Evolutionary conservation across 2,113 vertebrate genomes (phyloP).

Genomic region (Oxygymnocypris stewartii): DNA sequence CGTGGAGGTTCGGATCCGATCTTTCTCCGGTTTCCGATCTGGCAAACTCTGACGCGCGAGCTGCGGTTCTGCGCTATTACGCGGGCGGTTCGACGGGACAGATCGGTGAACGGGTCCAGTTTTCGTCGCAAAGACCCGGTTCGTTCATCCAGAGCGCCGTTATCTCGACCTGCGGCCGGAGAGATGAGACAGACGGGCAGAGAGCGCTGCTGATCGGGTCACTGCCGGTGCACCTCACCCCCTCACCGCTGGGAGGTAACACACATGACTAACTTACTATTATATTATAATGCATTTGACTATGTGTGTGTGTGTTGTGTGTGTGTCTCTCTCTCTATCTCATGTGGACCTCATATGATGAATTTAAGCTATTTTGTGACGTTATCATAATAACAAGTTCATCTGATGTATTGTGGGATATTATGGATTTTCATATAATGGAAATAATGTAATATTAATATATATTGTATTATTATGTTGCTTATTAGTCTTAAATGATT

Average conservation of each 20-base stretch:
- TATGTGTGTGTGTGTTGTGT: too few species aligned
- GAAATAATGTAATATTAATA: too few species aligned
- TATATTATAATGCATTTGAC: neutral
- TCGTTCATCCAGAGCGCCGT: constrained; percentile 66
- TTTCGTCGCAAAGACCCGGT: constrained; percentile 46
- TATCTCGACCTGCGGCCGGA: constrained; percentile 81
- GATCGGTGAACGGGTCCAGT: constrained; percentile 24
- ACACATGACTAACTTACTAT: neutral
- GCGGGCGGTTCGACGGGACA: constrained; percentile 66
- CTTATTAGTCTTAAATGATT: too few species aligned
- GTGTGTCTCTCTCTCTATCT: too few species aligned
- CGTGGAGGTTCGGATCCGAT: constrained; percentile 84
- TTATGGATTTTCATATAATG: too few species aligned
- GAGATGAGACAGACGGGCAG: constrained; percentile 74
- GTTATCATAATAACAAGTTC: neutral
- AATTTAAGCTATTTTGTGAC: too few species aligned
- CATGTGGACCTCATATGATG: neutral
- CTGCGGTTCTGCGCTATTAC: constrained; percentile 67
- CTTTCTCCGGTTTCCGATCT: constrained; percentile 90
- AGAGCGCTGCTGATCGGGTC: constrained; percentile 86
- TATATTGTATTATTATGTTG: too few species aligned
- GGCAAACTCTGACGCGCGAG: constrained; percentile 72
- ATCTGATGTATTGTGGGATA: too few species aligned
- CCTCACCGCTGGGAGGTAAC: constrained; percentile 92
- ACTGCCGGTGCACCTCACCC: constrained; percentile 88